Percentiles rank a stretch among this genome's conserved stretches.
phyloP scores from a whole-genome alignment of 2,113 vertebrate species.

The Dendropsophus ebraccatus region DNA sequence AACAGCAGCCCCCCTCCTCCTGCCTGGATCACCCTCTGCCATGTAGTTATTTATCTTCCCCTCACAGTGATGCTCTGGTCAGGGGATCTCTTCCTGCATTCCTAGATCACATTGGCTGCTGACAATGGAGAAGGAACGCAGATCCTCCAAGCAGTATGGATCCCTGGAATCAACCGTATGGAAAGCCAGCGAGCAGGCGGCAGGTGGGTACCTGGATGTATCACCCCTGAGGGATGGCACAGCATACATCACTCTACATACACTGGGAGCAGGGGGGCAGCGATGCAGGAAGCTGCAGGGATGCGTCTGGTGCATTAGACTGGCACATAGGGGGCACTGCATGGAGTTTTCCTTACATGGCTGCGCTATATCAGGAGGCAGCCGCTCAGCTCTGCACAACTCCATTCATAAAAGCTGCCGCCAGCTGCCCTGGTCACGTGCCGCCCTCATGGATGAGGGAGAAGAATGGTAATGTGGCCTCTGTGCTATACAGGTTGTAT shows the following conservation, averaged over 20 bases:
- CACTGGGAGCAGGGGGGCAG: too few relatives aligned
- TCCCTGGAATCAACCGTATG: conserved; percentile 78
- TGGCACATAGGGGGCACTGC: not conserved
- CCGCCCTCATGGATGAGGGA: conserved; percentile 12
- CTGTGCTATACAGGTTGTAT: too few relatives aligned
- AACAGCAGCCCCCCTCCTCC: not conserved
- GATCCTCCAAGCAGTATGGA: conserved; percentile 73
- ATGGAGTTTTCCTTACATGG: not conserved
- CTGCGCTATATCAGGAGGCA: not conserved
- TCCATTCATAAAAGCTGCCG: conserved; percentile 13
- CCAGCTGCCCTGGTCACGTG: conserved; percentile 14
- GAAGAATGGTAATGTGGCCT: not conserved
- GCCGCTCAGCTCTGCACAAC: conserved; percentile 29
- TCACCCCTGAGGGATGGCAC: not conserved
- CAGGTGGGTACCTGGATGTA: not conserved
- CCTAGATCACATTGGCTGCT: not conserved
- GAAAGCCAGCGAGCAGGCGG: conserved; percentile 66
- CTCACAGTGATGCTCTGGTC: conserved; percentile 28
- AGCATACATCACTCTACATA: not conserved
- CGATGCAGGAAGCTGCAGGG: too few relatives aligned
- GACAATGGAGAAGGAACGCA: conserved; percentile 74
- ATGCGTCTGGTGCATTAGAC: too few relatives aligned
- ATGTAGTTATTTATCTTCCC: not conserved
- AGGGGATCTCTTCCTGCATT: not conserved
- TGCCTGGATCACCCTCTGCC: not conserved